Base-by-base conservation (phyloP, 2,888 invertebrate genomes). In the Eurytoma adleriae region DNA sequence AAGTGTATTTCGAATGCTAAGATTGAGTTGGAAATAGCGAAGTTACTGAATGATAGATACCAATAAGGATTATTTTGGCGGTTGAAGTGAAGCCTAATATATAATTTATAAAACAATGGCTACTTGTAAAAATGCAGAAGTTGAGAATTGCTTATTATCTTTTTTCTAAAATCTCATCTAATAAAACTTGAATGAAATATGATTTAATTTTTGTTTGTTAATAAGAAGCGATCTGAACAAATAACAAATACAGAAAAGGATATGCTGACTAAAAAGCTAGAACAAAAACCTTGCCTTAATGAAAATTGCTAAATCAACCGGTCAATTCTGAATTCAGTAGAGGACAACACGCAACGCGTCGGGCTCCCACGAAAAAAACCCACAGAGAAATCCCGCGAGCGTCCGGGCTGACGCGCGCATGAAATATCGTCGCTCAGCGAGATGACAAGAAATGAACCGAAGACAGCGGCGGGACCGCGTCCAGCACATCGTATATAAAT, bases 401-500 rank as follows among this genome's bases (percentile, higher is more conserved):
- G 20, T 13, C 20, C 14, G 14, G 1, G 54, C 69, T 74, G 77
- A 80, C 69, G 27, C 61, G 10, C 40, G 48, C 64, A 61, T 77
- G 77, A 80, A 77, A 73, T 80, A 80, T 78, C 73, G 57, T 59
- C 69, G 72, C 67, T 67, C 61, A 68, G 61, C 61, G 12, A 18
- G 68, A 61, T 73, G 80, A 80, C 80, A 73, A 80, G 80, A 78
- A 80, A 69, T 69, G 77, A 77, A 66, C 69, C 69, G 59, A 69
- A 76, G 76, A 71, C 70, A 71, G 76, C 70, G n/a, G 54, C 50
- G 20, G 50, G 27, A 2, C 68, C n/a, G 12, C 57, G 40, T 18
- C 5, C 52, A 24, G 48, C 14, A 13, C 50, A 10, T 5, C 50
- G 56, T n/a, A 13, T 56, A 62, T 62, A 77, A 77, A 69, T 48